Percentiles rank a stretch among this genome's conserved stretches.
phyloP scores from a whole-genome alignment of 2,888 invertebrate species.

The Acrocera orbiculus region DNA sequence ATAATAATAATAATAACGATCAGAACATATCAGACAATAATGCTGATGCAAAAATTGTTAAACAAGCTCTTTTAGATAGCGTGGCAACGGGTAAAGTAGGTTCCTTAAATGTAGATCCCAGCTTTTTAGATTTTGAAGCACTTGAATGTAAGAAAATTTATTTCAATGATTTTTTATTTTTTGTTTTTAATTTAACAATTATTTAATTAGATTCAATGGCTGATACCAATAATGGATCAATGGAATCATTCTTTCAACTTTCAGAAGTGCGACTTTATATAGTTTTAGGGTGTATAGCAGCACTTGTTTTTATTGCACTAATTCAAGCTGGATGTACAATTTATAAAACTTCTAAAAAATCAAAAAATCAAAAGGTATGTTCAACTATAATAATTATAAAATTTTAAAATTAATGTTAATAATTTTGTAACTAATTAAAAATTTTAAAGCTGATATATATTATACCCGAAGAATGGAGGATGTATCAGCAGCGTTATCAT shows the following conservation, averaged over 20 bases:
- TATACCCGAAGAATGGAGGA: slow-evolving; percentile 32
- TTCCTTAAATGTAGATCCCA: slow-evolving; percentile 62
- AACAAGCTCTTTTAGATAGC: slow-evolving; percentile 48
- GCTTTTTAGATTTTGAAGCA: slow-evolving; percentile 55
- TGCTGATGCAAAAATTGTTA: slow-evolving; percentile 25
- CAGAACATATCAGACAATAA: slow-evolving; percentile 12
- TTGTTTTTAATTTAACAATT: slow-evolving; percentile 2
- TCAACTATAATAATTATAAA: neutral
- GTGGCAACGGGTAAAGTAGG: slow-evolving; percentile 58
- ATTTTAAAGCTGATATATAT: slow-evolving; percentile 30
- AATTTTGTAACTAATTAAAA: neutral
- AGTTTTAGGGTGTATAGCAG: slow-evolving; percentile 64
- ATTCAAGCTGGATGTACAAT: slow-evolving; percentile 74
- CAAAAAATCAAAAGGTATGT: slow-evolving; percentile 49
- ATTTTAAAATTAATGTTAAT: neutral
- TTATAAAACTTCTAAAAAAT: slow-evolving; percentile 44
- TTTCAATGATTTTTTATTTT: neutral
- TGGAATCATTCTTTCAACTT: slow-evolving; percentile 40
- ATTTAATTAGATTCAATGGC: slow-evolving; percentile 17
- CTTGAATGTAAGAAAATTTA: slow-evolving; percentile 43
- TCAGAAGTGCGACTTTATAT: slow-evolving; percentile 63
- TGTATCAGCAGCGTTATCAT: slow-evolving; percentile 30
- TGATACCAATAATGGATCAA: slow-evolving; percentile 22
- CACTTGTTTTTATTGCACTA: slow-evolving; percentile 58
- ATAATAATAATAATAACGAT: slow-evolving; percentile 14